Evolutionary conservation across 2,888 invertebrate species (phyloP).

Genomic region (Drosophila prostipennis): DNA sequence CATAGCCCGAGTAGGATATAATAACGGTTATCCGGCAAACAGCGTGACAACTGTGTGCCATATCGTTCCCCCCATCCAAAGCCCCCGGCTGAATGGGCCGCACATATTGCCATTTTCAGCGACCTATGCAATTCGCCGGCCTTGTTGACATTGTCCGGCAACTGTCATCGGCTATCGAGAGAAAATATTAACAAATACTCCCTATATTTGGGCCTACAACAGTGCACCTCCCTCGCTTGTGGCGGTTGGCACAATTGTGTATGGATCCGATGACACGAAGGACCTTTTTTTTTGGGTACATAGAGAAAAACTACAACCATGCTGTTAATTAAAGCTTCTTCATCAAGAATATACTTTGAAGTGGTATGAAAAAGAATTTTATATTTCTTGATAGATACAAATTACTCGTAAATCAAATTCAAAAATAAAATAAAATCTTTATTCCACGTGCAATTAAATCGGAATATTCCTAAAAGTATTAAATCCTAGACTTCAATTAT

Average conservation of each 20-base stretch:
- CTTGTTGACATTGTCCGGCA: slow-evolving; percentile 64
- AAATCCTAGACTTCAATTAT: background rate
- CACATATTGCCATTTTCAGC: slow-evolving; percentile 45
- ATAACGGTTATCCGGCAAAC: slow-evolving; percentile 69
- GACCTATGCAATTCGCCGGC: slow-evolving; percentile 42
- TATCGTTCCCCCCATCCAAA: background rate
- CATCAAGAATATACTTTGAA: no score
- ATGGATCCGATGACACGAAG: slow-evolving; percentile 16
- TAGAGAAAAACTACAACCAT: background rate
- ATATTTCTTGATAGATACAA: background rate
- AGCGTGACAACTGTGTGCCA: slow-evolving; percentile 51
- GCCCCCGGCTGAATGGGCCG: slow-evolving; percentile 16
- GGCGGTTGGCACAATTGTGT: slow-evolving; percentile 7
- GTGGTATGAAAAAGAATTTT: background rate
- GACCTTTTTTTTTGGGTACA: background rate
- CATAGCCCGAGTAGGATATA: slow-evolving; percentile 52
- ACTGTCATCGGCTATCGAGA: slow-evolving; percentile 44
- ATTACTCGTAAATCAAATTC: background rate
- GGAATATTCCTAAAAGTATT: background rate
- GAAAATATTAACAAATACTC: slow-evolving; percentile 67
- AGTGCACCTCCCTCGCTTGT: slow-evolving; percentile 14
- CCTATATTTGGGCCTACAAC: slow-evolving; percentile 19
- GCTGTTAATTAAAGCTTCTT: background rate
- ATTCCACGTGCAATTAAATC: background rate
- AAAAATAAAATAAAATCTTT: background rate